Evolutionary conservation across 53 echinoderm and acorn worm genomes (phyloP), one percentile per base, ranked within the genome.

Genomic region (Stichopus horrens): DNA sequence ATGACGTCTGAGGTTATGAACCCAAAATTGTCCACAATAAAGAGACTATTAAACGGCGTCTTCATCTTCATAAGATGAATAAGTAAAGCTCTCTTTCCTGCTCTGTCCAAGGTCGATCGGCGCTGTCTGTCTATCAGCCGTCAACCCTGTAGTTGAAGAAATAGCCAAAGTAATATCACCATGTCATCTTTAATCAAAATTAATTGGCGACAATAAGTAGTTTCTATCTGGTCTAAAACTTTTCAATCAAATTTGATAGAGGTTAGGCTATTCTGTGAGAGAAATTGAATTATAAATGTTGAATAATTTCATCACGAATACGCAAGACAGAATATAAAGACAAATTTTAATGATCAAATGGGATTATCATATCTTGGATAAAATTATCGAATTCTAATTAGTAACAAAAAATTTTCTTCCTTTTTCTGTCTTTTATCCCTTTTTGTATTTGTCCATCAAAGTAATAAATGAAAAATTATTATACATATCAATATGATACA

Each of bases 251-350:
- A 55, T 80, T 80, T 21, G 80, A 80, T 80, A 80, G 80, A 71
- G 80, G 80, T 80, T 81, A 81, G 54, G 81, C 81, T 81, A 20
- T 81, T 21, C 81, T 19, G 81, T 81, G 81, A 81, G 56, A 81
- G 23, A 81, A 81, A 81, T 81, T 81, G 81, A 81, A 81, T 81
- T 81, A 81, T 81, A 81, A 55, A 81, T 81, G 57, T 81, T 57
- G 56, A 81, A 81, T 57, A 81, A 57, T 22, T 81, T 71, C 19
- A 71, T 55, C 81, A 37, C 55, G 77, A 58, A 81, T 37, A 75
- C 75, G 37, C 37, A 37, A 37, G 37, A 37, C 37, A 37, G 37
- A 37, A 37, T 18, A 71, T 7, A 71, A 71, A 71, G 19, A 71
- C 71, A 71, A 81, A 81, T 56, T 81, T 81, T 56, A 81, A 58